Evolutionary conservation across 2,888 invertebrate genomes (phyloP).

Genomic region (Saturnia pavonia): DNA sequence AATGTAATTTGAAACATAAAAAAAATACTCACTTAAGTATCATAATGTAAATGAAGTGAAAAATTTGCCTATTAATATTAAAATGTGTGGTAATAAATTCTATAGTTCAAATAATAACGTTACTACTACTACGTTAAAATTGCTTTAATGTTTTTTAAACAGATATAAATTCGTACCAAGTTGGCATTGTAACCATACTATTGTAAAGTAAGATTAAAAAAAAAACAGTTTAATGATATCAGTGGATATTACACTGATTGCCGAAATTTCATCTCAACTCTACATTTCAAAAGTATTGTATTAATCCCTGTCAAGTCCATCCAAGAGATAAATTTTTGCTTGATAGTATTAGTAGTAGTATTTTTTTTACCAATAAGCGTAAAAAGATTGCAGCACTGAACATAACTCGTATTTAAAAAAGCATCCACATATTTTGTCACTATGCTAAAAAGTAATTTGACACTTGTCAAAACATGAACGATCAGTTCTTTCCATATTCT

Average conservation of each 20-base stretch:
- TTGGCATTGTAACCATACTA: no score
- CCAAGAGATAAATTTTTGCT: background rate
- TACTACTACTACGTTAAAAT: no score
- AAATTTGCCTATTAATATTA: no score
- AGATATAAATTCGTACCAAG: no score
- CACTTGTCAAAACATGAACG: background rate
- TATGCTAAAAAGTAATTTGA: background rate
- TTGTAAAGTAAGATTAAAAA: no score
- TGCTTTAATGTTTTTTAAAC: no score
- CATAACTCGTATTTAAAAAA: background rate
- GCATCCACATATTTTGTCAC: background rate
- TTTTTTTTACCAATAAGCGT: background rate
- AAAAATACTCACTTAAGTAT: no score
- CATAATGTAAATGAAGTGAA: background rate
- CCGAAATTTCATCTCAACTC: background rate
- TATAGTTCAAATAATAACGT: no score
- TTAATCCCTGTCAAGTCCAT: slow-evolving; percentile 1
- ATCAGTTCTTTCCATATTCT: background rate
- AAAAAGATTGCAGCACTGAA: background rate
- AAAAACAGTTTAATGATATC: no score
- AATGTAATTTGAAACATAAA: no score
- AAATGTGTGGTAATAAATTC: no score
- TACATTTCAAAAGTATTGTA: background rate
- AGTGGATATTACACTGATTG: background rate
- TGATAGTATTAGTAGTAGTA: no score